A percentile compares a stretch with the other conserved stretches of the same genome.
phyloP scores from a whole-genome alignment of 2,797 vertebrate genomes.

The Parotocinclus haroldoi region DNA sequence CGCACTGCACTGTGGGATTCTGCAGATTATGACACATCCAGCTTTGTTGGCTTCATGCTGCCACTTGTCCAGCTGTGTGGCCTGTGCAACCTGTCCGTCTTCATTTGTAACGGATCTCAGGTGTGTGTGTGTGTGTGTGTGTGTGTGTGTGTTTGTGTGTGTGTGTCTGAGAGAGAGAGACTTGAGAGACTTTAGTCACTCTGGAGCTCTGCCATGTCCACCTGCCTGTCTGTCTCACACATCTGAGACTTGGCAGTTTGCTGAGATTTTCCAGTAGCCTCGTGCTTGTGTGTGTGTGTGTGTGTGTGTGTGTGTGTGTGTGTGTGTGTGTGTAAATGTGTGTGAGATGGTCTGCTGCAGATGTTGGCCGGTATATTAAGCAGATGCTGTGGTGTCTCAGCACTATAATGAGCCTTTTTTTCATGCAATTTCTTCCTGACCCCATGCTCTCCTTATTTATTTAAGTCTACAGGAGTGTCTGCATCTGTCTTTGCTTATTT shows the following conservation, averaged over 20 bases:
- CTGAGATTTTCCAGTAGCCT: conserved; percentile 48
- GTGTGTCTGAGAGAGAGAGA: conserved; percentile 7
- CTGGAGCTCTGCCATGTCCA: conserved; percentile 49
- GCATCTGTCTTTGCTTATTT: conserved; percentile 39
- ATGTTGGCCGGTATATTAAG: conserved; percentile 13
- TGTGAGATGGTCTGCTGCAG: conserved; percentile 34
- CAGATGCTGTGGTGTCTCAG: conserved; percentile 28
- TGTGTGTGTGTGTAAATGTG: background rate
- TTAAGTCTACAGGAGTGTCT: conserved; percentile 27
- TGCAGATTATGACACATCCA: background rate
- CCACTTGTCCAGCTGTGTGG: conserved; percentile 52
- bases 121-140: conserved; percentile 27
- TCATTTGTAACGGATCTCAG: conserved; percentile 52
- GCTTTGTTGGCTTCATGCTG: conserved; percentile 44
- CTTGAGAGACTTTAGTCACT: conserved; percentile 9
- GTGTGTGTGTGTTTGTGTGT: conserved; percentile 27
- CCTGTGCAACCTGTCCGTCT: conserved; percentile 70
- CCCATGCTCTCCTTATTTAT: background rate
- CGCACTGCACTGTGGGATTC: no score
- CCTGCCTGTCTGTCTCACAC: conserved; percentile 49
- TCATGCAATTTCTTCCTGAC: background rate
- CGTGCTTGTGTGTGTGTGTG: background rate
- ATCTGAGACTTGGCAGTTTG: conserved; percentile 54
- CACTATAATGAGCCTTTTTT: conserved; percentile 20
- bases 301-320: background rate